These are phyloP conservation scores for Rhynchomys soricoides DNA, from an alignment of 2,113 vertebrate genomes.

Conservation along the genomic window DNA sequence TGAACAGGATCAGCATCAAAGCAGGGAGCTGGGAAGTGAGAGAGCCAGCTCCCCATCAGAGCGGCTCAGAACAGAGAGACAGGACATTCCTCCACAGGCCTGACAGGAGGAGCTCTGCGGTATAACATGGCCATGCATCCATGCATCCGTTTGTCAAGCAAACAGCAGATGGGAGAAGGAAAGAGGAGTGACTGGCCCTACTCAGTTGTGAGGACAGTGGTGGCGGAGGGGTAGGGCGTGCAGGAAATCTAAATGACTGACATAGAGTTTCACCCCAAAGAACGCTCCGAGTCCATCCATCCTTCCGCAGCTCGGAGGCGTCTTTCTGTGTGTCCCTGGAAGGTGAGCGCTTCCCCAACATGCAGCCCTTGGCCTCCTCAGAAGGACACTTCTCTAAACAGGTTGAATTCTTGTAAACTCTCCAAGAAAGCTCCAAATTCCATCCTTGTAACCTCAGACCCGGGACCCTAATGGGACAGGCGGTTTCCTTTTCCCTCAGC, in stretches of 20 bases:
- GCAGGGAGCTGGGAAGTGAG: background rate
- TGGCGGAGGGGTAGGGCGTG: background rate
- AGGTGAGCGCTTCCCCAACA: background rate
- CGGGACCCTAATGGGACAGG: background rate
- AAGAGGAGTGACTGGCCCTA: background rate
- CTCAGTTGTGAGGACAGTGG: background rate
- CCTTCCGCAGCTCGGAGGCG: background rate
- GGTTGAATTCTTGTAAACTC: background rate
- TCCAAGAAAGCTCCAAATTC: conserved; percentile 40
- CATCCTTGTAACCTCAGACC: background rate
- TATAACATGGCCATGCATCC: fast-evolving
- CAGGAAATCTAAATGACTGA: background rate
- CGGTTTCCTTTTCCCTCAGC: conserved; percentile 19
- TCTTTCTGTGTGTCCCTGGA: background rate
- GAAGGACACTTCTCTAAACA: conserved; percentile 17
- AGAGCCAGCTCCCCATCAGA: background rate
- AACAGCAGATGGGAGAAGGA: too few relatives aligned
- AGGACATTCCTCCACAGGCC: background rate
- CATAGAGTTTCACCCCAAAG: background rate
- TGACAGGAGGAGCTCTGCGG: background rate
- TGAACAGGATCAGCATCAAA: background rate
- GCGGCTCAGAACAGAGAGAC: background rate
- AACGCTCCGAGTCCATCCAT: background rate
- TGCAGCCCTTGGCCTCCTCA: background rate
- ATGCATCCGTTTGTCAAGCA: too few relatives aligned